Percentiles rank a stretch among this genome's conserved stretches.
These are phyloP conservation scores for Desmophyllum pertusum DNA, from an alignment of 92 coral and sea anemone genomes.

Conservation along the genomic window DNA sequence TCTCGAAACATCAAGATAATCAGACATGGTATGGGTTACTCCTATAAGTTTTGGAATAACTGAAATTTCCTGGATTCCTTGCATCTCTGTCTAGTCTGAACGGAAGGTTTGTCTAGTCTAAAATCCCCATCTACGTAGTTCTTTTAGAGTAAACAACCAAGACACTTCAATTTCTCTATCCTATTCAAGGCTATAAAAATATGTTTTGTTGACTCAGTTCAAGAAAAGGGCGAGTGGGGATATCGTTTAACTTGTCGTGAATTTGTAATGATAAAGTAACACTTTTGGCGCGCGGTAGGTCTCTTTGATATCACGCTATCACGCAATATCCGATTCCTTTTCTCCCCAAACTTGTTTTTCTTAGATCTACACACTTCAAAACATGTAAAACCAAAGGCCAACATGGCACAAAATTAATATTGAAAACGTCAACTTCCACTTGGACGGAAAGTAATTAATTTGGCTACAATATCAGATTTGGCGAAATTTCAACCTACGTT, in stretches of 20 bases:
- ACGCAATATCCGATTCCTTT: background rate
- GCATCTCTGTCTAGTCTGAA: background rate
- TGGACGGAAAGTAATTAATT: background rate
- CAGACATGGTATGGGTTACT: slow-evolving; percentile 9
- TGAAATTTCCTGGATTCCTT: slow-evolving; percentile 12
- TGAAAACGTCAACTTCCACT: background rate
- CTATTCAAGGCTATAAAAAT: background rate
- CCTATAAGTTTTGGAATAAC: slow-evolving; percentile 1
- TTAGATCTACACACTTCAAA: background rate
- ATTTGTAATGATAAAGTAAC: background rate
- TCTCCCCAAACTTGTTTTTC: background rate
- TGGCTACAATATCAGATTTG: background rate
- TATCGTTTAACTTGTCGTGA: background rate
- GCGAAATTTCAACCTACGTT: background rate
- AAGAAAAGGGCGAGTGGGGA: background rate
- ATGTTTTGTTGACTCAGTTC: background rate
- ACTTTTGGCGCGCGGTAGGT: slow-evolving; percentile 15
- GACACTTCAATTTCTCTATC: background rate
- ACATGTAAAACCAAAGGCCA: background rate
- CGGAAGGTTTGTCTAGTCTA: background rate
- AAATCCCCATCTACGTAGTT: background rate
- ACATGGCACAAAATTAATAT: background rate
- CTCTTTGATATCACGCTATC: slow-evolving; percentile 7
- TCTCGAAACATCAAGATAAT: slow-evolving; percentile 29
- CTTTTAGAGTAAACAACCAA: background rate